Percentiles rank a stretch among this genome's conserved stretches.
Evolutionary conservation across 2,113 vertebrate species (phyloP).

Genomic region (Syrrhaptes paradoxus): DNA sequence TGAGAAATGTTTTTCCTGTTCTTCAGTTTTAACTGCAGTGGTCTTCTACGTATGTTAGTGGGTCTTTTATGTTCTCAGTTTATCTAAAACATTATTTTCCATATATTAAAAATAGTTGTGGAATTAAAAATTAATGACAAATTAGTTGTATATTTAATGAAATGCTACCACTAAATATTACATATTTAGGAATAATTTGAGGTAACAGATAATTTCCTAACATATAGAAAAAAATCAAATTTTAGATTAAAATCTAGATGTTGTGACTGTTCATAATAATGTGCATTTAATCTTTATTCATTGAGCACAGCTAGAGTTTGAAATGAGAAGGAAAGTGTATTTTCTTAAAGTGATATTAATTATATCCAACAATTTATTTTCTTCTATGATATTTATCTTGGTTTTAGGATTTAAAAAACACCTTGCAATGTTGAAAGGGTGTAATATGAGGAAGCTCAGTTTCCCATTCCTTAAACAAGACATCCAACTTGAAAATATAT

Average conservation of each 20-base stretch:
- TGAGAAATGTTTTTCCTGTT: constrained; percentile 68
- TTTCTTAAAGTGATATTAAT: constrained; percentile 61
- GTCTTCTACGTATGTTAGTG: constrained; percentile 3
- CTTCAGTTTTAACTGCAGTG: constrained; percentile 73
- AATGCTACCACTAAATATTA: background rate
- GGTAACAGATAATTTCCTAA: constrained; percentile 43
- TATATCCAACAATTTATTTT: constrained; percentile 53
- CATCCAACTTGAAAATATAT: background rate
- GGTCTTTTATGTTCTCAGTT: background rate
- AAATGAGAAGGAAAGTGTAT: constrained; percentile 31
- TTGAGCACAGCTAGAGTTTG: constrained; percentile 38
- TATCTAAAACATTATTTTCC: constrained; percentile 1
- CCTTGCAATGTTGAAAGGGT: background rate
- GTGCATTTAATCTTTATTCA: constrained; percentile 53
- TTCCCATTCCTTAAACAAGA: constrained; percentile 22
- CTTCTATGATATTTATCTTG: constrained; percentile 48
- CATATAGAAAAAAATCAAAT: background rate
- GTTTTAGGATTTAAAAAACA: constrained; percentile 13
- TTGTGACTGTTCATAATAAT: constrained; percentile 39
- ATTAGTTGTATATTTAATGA: background rate
- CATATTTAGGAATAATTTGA: constrained; percentile 36
- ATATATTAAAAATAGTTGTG: background rate
- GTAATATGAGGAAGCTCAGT: constrained; percentile 19
- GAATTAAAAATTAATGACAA: constrained; percentile 37
- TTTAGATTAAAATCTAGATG: constrained; percentile 52